Evolutionary conservation across 2,113 vertebrate species (phyloP).

Genomic region (Silurus meridionalis): DNA sequence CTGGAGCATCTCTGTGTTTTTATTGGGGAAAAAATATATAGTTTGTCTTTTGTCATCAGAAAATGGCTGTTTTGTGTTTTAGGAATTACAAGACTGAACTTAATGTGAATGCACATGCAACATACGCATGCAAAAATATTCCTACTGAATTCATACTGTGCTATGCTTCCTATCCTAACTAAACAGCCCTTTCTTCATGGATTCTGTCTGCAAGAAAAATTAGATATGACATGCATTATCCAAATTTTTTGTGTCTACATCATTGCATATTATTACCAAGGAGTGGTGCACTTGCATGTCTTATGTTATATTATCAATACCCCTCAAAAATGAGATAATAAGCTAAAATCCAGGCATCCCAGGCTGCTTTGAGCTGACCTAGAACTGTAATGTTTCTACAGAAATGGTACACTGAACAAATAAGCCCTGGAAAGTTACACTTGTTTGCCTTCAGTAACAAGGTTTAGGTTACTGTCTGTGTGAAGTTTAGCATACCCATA

Average conservation of each 20-base stretch:
- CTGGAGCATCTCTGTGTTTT: conserved; percentile 30
- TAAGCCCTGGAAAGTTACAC: background rate
- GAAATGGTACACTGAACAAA: conserved; percentile 37
- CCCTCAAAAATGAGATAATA: conserved; percentile 44
- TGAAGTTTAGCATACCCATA: background rate
- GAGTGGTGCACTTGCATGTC: conserved; percentile 8
- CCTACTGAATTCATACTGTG: no score
- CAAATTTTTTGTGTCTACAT: background rate
- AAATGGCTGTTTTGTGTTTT: conserved; percentile 2
- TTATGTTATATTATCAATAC: conserved; percentile 20
- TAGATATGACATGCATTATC: conserved; percentile 10
- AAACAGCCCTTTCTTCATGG: background rate
- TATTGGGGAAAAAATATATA: background rate
- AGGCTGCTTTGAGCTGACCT: conserved; percentile 76
- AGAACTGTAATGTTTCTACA: conserved; percentile 49
- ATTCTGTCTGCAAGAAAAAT: conserved; percentile 1
- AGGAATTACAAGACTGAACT: background rate
- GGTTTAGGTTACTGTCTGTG: background rate
- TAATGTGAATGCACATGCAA: background rate
- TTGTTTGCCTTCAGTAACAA: background rate
- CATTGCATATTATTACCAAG: conserved; percentile 5
- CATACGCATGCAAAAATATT: background rate
- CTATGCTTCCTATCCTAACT: background rate
- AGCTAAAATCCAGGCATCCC: conserved; percentile 71
- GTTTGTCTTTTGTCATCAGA: conserved; percentile 2